Evolutionary conservation across 2,797 vertebrate genomes (phyloP), one percentile per base, ranked within the genome.

Genomic region (Hemitrygon akajei): DNA sequence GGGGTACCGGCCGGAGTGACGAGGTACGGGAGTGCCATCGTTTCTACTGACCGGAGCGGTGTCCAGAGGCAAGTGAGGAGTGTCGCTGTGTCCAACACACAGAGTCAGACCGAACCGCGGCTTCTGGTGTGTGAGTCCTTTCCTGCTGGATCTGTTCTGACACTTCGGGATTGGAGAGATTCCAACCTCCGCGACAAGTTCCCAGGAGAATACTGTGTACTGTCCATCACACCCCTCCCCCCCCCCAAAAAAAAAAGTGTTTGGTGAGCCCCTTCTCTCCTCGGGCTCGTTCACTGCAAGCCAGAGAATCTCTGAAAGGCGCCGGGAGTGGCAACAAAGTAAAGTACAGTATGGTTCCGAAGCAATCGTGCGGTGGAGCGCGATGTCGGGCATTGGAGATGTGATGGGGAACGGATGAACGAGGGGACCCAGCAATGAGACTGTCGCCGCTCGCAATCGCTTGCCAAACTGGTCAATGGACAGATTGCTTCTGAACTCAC

Each of bases 71-170:
- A 56, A 82, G 47, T 58, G 81, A 12, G 20, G 20, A 56, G 56
- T 0, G 30, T 3, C 7, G 30, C 73, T 0, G 20, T 22, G 12
- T 2, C 14, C 71, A 37, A 14, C 76, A 12, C 63, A 66, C 0
- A 18, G 80, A 18, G 40, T 40, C 4, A 0, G 37, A 5, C 37
- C 79, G 47, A 20, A 37, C 30, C 7, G 60, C n/a, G 63, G 60
- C n/a, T 63, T 86, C 16, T 94, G 94, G 80, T 95, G 95, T 93
- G 82, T 75, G 94, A 91, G 47, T 94, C 95, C 94, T 95, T 95
- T 92, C 94, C 94, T 96, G 97, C 98, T 97, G 96, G 97, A 98
- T 98, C 96, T 95, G 95, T 95, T 96, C 94, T 97, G 98, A 97
- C 97, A 98, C 97, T 97, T 98, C 96, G 96, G 96, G 96, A 95